Conservation (phyloP, 92 coral and sea anemone genomes). For the Umimayanthus kanabou region DNA sequence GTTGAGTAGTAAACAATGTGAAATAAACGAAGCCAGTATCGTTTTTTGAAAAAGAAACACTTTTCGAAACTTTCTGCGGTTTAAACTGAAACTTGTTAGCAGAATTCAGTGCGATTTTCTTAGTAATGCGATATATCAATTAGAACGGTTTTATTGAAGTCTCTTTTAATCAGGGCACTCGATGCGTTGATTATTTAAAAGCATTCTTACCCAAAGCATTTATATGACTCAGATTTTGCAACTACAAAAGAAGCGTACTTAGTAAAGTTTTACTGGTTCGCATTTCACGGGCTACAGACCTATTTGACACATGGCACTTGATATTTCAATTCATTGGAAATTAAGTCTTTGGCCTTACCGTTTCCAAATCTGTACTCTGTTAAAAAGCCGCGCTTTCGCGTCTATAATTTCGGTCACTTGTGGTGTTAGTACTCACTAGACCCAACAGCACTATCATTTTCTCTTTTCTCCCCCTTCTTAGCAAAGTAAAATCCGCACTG, state of each 20-base stretch:
- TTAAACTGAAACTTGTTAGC: background rate
- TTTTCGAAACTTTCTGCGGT: background rate
- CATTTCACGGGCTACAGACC: background rate
- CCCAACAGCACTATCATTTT: background rate
- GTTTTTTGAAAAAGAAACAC: background rate
- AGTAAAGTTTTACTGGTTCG: background rate
- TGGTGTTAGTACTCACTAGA: background rate
- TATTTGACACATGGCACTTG: background rate
- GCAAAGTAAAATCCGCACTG: no score
- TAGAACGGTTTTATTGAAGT: conserved; percentile 4
- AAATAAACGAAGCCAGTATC: background rate
- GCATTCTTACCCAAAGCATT: background rate
- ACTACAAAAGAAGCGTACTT: background rate
- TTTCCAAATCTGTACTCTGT: background rate
- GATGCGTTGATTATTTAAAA: conserved; percentile 7
- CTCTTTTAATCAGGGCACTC: background rate
- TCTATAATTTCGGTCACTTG: background rate
- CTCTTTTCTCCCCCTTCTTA: background rate
- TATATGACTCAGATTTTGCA: background rate
- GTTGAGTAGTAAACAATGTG: background rate
- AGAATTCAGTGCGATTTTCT: background rate
- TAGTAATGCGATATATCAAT: conserved; percentile 24
- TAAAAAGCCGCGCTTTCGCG: no score
- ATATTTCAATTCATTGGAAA: background rate
- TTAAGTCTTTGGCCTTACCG: background rate